Percentiles rank a stretch among this genome's conserved stretches.
These are phyloP conservation scores for Hymenochirus boettgeri DNA, from an alignment of 2,113 vertebrate species.

Conservation along the genomic window DNA sequence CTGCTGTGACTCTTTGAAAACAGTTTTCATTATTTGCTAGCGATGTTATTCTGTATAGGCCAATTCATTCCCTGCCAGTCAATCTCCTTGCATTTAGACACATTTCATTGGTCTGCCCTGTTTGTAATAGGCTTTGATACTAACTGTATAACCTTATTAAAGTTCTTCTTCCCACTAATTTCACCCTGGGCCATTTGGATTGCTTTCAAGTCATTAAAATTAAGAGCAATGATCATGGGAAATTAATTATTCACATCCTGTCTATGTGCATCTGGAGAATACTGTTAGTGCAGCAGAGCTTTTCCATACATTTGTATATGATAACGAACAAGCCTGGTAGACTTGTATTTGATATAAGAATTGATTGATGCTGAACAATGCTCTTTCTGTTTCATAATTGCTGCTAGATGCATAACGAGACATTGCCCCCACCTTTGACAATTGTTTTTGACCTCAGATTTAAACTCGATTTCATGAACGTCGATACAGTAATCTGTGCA, in stretches of 20 bases:
- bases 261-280: not conserved
- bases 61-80: not conserved
- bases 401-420: not conserved
- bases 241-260: not conserved
- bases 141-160: constrained; percentile 1
- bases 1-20: too few species aligned
- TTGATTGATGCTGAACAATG: not conserved
- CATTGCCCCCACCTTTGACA: not conserved
- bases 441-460: too few species aligned
- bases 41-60: too few species aligned
- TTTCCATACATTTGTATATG: not conserved
- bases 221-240: constrained; percentile 3
- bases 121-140: not conserved
- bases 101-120: too few species aligned
- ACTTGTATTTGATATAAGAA: not conserved
- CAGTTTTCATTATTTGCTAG: too few species aligned
- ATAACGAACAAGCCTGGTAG: not conserved
- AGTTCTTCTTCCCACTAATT: not conserved
- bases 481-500: not conserved
- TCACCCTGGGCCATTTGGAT: not conserved
- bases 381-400: not conserved
- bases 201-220: constrained; percentile 3
- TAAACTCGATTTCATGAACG: too few species aligned
- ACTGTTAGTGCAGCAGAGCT: not conserved
- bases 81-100: too few species aligned